Evolutionary conservation across 1,140 invertebrate genomes (phyloP), one percentile per base, ranked within the genome.

Genomic region (Akabosia matsudoensis): DNA sequence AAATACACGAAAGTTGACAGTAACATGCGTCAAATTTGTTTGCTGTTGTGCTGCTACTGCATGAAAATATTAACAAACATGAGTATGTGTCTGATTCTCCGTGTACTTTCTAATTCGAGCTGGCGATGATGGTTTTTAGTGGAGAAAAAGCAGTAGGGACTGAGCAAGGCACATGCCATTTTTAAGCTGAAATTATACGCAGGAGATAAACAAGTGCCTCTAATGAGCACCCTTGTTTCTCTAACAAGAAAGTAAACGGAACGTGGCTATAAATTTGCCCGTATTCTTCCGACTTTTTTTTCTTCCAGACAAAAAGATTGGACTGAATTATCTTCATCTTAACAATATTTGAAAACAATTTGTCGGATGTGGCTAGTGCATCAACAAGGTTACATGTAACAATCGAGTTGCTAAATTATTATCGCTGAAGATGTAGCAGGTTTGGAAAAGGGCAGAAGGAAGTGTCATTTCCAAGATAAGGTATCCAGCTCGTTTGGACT

Each of bases 1-100:
- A 67, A 31, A 31, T 13, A 4, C 37, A 22, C 4, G 10, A 31
- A 10, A 7, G 31, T 24, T 67, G 61, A 67, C 61, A 67, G 61
- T 67, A 67, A 31, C 61, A 67, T 67, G 61, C 61, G 30, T 67
- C 54, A 67, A 61, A 67, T 67, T 67, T 67, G 61, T 67, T 30
- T 31, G 61, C 22, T 7, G 26, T 31, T 13, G 61, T 67, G 28
- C 31, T 56, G 54, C 54, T 56, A 16, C 54, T 56, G 54, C 54
- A n/a, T n/a, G n/a, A n/a, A n/a, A n/a, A n/a, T n/a, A n/a, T n/a
- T n/a, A n/a, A n/a, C n/a, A n/a, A n/a, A n/a, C n/a, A n/a, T n/a
- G n/a, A n/a, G n/a, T n/a, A n/a, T n/a, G n/a, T n/a, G 10, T 4
- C 54, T 24, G n/a, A 4, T 56, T 7, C 54, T 45, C 18, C 18